Percentiles rank a stretch among this genome's conserved stretches.
These are phyloP conservation scores for Coreius guichenoti DNA, from an alignment of 2,797 vertebrate species.

Conservation along the genomic window DNA sequence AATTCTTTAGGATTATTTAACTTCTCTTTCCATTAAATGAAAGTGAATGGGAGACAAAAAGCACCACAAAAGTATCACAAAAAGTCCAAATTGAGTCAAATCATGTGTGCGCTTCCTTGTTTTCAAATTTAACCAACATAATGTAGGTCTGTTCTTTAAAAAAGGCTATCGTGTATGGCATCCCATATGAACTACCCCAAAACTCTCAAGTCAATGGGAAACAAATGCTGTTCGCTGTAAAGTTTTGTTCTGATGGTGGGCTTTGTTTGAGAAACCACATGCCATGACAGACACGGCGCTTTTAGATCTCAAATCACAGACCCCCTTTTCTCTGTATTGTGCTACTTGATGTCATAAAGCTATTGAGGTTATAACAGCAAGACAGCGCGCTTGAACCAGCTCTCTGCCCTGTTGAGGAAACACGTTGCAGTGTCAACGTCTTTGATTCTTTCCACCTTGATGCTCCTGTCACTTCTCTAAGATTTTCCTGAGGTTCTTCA, in stretches of 20 bases:
- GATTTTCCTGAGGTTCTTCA: not conserved
- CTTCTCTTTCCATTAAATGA: not conserved
- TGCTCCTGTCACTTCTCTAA: slow-evolving; percentile 2
- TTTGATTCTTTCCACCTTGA: not conserved
- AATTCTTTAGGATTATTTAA: not conserved
- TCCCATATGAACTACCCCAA: not conserved
- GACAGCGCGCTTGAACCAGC: not conserved
- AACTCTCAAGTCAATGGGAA: not conserved
- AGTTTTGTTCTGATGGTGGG: not conserved
- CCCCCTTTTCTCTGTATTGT: slow-evolving; percentile 3
- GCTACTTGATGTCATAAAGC: not conserved
- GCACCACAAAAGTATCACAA: not conserved
- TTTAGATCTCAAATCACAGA: slow-evolving; percentile 17
- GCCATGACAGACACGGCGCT: not conserved
- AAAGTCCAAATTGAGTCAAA: not conserved
- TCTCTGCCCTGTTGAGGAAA: not conserved
- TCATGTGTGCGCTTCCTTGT: not conserved
- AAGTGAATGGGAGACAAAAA: not conserved
- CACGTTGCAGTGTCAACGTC: not conserved
- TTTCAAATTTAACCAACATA: not conserved
- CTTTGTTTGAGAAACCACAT: not conserved
- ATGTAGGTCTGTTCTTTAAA: not conserved
- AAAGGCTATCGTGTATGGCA: not conserved
- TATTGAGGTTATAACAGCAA: slow-evolving; percentile 2
- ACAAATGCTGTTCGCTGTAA: not conserved